Evolutionary conservation across 2,113 vertebrate genomes (phyloP), one percentile per base, ranked within the genome.

Genomic region (Synchiropus splendidus): DNA sequence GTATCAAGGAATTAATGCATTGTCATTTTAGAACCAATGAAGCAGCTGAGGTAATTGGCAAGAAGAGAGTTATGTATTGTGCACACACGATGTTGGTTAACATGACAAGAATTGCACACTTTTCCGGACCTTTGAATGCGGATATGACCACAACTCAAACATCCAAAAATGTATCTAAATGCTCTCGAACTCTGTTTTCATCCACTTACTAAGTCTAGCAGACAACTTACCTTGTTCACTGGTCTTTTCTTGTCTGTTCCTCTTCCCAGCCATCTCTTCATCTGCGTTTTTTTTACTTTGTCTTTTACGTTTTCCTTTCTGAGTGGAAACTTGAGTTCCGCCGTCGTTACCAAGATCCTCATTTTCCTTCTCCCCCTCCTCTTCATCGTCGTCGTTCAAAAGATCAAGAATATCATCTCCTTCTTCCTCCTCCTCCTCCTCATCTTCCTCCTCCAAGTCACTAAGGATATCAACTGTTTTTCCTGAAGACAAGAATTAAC

Each of bases 321-420:
- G 45, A 0, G 42, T 27, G 8, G 49, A 38, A 13, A 12, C 37
- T 4, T 56, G 13, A 1, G 15, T 3, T 46, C 12, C 64, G 27
- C 47, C 73, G 9, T 81, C 43, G 12, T 54, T 66, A 39, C 70
- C 49, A 50, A 88, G 61, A 11, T 80, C 79, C 12, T 90, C 86
- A 13, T 91, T 92, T 61, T 92, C 88, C 6, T 90, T 91, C 67
- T 90, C 86, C 46, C 59, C 71, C 61, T 87, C 87, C 34, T 66
- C 53, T 21, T 58, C 49, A 14, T 50, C 52, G 16, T 58, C 49
- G 77, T 71, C 9, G n/a, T 46, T 47, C 32, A 77, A 71, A 10
- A 71, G 45, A 4, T 67, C 66, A 2, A 59, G 48, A 18, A 44
- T 27, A 5, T 4, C 21, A 27, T 27, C 21, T 40, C 8, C 32